A percentile compares a stretch with the other conserved stretches of the same genome.
phyloP scores from a whole-genome alignment of 2,888 invertebrate genomes.

The Tortricodes alternella region DNA sequence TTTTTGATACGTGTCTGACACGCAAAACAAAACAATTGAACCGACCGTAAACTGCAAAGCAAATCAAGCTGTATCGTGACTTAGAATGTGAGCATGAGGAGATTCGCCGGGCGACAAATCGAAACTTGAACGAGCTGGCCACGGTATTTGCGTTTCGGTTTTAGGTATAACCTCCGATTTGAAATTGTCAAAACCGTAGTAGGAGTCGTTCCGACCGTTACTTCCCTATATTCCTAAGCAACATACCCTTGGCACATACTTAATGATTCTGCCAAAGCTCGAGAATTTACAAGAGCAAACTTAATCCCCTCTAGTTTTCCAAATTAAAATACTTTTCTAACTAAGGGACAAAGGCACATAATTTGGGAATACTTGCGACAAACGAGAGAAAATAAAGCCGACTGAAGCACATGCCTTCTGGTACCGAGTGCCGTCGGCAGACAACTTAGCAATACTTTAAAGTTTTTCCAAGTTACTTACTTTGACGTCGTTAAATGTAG shows the following conservation, averaged over 20 bases:
- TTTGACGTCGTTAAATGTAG: slow-evolving; percentile 24
- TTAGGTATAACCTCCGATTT: too few relatives aligned
- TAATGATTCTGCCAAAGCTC: not conserved
- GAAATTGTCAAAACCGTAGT: too few relatives aligned
- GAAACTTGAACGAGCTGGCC: too few relatives aligned
- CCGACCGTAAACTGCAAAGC: too few relatives aligned
- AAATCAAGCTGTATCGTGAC: too few relatives aligned
- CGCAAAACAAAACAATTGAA: too few relatives aligned
- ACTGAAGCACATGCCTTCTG: slow-evolving; percentile 17
- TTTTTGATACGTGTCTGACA: too few relatives aligned
- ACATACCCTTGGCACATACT: not conserved
- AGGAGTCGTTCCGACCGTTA: too few relatives aligned
- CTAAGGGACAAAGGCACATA: slow-evolving; percentile 10
- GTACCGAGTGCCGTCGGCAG: slow-evolving; percentile 19
- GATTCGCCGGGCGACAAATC: too few relatives aligned
- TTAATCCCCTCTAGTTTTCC: not conserved
- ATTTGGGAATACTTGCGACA: slow-evolving; percentile 2
- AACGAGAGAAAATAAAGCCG: slow-evolving; percentile 24
- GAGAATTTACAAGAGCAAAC: not conserved
- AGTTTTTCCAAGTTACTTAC: slow-evolving; percentile 24
- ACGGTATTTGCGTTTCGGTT: too few relatives aligned
- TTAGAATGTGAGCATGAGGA: too few relatives aligned
- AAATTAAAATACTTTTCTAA: slow-evolving; percentile 21
- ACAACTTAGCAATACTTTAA: slow-evolving; percentile 29
- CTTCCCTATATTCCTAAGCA: too few relatives aligned